These are phyloP conservation scores for Sula dactylatra DNA, from an alignment of 2,113 vertebrate genomes.

Conservation along the genomic window DNA sequence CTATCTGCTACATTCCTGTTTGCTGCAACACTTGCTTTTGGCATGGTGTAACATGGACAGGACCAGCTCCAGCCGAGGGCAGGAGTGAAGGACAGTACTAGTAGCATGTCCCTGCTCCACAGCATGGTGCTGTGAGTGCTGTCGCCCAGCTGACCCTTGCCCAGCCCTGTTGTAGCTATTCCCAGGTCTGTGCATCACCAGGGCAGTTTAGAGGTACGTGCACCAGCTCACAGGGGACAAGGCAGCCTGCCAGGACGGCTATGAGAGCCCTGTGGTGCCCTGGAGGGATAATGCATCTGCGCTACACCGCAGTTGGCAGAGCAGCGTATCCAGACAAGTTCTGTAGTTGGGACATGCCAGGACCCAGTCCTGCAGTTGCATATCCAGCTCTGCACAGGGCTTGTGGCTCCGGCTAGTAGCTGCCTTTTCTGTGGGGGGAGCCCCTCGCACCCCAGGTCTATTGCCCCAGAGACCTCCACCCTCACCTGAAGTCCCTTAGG, in stretches of 20 bases:
- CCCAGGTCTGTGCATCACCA: background rate
- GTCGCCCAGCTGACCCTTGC: fast-evolving
- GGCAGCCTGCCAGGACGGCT: background rate
- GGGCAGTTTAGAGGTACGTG: background rate
- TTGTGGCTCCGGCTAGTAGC: background rate
- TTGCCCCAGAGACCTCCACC: background rate
- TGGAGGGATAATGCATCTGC: fast-evolving
- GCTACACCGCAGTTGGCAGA: fast-evolving
- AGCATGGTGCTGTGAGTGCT: background rate
- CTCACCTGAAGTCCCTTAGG: background rate
- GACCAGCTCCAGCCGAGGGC: background rate
- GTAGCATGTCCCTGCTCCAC: background rate
- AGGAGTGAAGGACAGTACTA: background rate
- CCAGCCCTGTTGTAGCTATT: background rate
- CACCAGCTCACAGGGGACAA: background rate
- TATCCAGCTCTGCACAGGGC: background rate
- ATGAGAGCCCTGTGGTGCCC: background rate
- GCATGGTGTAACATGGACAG: background rate
- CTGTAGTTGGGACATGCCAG: background rate
- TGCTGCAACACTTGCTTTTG: background rate
- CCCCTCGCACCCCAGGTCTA: background rate
- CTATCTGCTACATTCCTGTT: background rate
- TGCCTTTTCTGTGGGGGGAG: background rate
- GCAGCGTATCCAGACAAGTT: background rate
- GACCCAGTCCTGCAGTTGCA: background rate